phyloP scores from a whole-genome alignment of 2,113 vertebrate genomes.

The Proteles cristata region DNA sequence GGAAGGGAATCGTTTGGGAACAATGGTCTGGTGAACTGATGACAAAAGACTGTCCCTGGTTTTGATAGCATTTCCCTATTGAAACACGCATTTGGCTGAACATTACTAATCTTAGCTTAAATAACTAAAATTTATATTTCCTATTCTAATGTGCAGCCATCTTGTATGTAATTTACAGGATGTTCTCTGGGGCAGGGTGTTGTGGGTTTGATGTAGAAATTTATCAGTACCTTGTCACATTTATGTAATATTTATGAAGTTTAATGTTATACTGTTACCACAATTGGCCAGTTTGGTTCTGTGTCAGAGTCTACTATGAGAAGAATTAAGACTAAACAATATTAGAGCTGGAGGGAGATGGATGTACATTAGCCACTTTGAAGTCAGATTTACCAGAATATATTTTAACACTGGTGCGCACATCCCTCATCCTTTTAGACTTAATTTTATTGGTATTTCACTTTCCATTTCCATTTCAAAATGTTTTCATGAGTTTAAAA shows the following conservation, averaged over 20 bases:
- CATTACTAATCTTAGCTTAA: not conserved
- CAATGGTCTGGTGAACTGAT: not conserved
- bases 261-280: not conserved
- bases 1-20: not conserved
- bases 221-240: not conserved
- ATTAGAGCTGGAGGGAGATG: not conserved
- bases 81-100: not conserved
- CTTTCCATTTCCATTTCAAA: conserved; percentile 58
- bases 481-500: conserved; percentile 58
- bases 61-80: not conserved
- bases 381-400: not conserved
- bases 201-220: not conserved
- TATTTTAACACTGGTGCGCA: not conserved
- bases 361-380: not conserved
- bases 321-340: not conserved
- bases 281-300: not conserved
- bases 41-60: not conserved
- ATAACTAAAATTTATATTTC: not conserved
- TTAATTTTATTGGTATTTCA: conserved; percentile 60
- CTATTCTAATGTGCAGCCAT: not conserved
- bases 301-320: not conserved
- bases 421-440: not conserved
- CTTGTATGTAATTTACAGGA: not conserved
- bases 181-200: not conserved
- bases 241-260: not conserved